Percentiles rank a stretch among this genome's conserved stretches.
Evolutionary conservation across 2,888 invertebrate genomes (phyloP).

Genomic region (Tricholauxania praeusta): DNA sequence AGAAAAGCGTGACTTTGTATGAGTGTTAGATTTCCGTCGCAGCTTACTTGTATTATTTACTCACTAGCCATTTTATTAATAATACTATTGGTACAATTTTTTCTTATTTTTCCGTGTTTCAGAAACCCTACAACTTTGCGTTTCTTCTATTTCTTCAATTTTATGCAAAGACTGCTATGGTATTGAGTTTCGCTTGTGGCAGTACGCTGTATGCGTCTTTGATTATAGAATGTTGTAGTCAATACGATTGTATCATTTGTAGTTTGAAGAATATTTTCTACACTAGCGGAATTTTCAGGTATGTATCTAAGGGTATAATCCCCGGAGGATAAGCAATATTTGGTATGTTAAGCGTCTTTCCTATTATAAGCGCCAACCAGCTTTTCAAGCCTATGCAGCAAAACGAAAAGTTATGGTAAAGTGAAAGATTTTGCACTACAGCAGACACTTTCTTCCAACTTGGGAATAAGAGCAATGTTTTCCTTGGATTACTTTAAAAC

Average conservation of each 20-base stretch:
- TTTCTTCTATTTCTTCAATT: conserved; percentile 34
- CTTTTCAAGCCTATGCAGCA: no score
- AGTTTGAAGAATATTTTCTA: conserved; percentile 42
- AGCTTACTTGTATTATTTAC: no score
- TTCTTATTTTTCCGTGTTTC: conserved; percentile 1
- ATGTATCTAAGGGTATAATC: background rate
- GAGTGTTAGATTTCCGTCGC: no score
- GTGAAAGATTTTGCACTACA: no score
- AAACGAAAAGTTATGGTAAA: no score
- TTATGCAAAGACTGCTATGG: conserved; percentile 36
- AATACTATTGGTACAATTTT: no score
- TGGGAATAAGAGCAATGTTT: no score
- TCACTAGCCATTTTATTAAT: background rate
- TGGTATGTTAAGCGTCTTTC: background rate
- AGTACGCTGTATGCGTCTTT: conserved; percentile 38
- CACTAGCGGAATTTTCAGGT: conserved; percentile 39
- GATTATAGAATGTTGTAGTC: conserved; percentile 34
- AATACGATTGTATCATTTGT: conserved; percentile 41
- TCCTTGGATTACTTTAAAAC: no score
- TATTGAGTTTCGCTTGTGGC: conserved; percentile 34
- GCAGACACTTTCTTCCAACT: no score
- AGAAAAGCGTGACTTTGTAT: no score
- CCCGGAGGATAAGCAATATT: no score
- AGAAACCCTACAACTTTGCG: conserved; percentile 28
- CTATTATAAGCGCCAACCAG: no score